Conservation (phyloP, 2,888 invertebrate species). For the Furcula furcula region DNA sequence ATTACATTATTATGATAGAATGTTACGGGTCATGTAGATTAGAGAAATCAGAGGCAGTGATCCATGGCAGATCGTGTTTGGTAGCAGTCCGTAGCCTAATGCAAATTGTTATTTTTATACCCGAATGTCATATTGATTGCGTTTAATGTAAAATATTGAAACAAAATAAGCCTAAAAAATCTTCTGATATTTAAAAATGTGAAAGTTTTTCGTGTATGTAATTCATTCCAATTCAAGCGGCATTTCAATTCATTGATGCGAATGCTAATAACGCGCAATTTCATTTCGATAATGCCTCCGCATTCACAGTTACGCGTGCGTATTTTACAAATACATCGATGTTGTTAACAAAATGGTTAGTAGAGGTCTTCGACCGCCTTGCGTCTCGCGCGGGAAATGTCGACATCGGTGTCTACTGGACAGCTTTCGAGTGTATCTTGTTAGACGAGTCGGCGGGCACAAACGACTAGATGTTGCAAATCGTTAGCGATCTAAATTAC, state of each 20-base stretch:
- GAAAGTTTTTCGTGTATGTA: slow-evolving; percentile 32
- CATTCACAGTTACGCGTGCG: slow-evolving; percentile 42
- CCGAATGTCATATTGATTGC: slow-evolving; percentile 13
- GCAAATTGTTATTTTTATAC: slow-evolving; percentile 9
- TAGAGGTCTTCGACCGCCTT: slow-evolving; percentile 55
- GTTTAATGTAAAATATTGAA: slow-evolving; percentile 10
- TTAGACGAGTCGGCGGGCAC: slow-evolving; percentile 40
- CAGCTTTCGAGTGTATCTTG: slow-evolving; percentile 54
- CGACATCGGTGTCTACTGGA: slow-evolving; percentile 33
- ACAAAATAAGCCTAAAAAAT: slow-evolving; percentile 13
- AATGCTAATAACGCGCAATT: slow-evolving; percentile 41
- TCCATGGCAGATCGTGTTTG: slow-evolving; percentile 8
- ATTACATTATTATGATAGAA: slow-evolving; percentile 12
- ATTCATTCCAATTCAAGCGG: slow-evolving; percentile 16
- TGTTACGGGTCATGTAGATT: slow-evolving; percentile 12
- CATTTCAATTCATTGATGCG: slow-evolving; percentile 27
- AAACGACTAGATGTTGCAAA: slow-evolving; percentile 36
- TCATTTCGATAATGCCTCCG: slow-evolving; percentile 29
- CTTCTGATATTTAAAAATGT: slow-evolving; percentile 22
- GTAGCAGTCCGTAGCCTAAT: slow-evolving; percentile 3
- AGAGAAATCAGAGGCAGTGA: slow-evolving; percentile 21
- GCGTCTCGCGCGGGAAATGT: slow-evolving; percentile 36
- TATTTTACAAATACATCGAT: slow-evolving; percentile 39
- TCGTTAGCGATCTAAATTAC: slow-evolving; percentile 47
- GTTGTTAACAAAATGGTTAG: slow-evolving; percentile 34